phyloP scores from a whole-genome alignment of 1,140 invertebrate genomes.

The Periplaneta americana region DNA sequence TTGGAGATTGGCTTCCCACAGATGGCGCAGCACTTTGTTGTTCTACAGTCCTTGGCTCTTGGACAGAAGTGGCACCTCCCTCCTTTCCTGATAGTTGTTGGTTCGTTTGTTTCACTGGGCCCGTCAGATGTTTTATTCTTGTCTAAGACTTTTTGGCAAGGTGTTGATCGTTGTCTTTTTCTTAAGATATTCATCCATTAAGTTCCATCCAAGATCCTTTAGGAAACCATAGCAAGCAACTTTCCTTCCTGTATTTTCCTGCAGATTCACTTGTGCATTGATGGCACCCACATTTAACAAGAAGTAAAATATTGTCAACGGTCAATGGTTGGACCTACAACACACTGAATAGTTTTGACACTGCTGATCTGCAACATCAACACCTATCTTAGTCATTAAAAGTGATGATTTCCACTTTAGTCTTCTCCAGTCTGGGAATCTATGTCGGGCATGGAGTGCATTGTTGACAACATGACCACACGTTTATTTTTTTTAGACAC shows the following conservation, averaged over 20 bases:
- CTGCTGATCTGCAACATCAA: neutral
- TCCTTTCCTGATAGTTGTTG: neutral
- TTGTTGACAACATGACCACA: neutral
- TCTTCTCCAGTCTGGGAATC: neutral
- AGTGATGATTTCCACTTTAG: neutral
- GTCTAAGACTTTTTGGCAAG: neutral
- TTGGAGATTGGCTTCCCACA: neutral
- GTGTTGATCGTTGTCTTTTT: neutral
- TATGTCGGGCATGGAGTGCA: neutral
- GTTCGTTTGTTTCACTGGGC: neutral
- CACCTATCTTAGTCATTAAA: neutral
- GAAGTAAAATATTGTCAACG: neutral
- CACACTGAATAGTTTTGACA: neutral
- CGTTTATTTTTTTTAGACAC: neutral
- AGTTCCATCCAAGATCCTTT: neutral
- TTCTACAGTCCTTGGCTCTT: neutral
- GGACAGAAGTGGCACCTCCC: neutral
- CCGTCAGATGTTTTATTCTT: neutral
- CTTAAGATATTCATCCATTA: neutral
- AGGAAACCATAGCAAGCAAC: neutral
- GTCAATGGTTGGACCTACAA: neutral
- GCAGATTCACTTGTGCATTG: neutral
- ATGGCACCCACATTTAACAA: neutral
- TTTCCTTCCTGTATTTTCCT: neutral
- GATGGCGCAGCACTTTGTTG: neutral